Conservation (phyloP, 2,113 vertebrate species). For the Forbesichthys papilliferus region DNA sequence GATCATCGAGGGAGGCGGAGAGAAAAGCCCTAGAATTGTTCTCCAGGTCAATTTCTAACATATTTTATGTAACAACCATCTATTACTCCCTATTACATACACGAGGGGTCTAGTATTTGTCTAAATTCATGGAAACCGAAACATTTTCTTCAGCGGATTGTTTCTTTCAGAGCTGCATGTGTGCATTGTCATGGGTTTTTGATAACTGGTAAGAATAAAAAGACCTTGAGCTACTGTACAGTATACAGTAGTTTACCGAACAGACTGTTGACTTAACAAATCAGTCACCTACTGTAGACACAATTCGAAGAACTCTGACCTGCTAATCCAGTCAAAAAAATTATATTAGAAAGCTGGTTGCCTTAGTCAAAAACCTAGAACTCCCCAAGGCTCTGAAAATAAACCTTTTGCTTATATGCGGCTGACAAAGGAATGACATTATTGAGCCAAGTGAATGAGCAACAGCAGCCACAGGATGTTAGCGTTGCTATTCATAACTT, state of each 20-base stretch:
- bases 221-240: neutral
- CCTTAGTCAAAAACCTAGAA: constrained; percentile 32
- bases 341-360: constrained; percentile 56
- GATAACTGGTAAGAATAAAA: neutral
- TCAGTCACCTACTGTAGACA: constrained; percentile 55
- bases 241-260: neutral
- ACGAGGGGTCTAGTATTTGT: constrained; percentile 48
- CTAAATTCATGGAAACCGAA: constrained; percentile 58
- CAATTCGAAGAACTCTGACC: constrained; percentile 47
- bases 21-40: constrained; percentile 46
- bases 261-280: constrained; percentile 36
- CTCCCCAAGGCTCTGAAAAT: constrained; percentile 64
- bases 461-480: constrained; percentile 74
- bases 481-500: constrained; percentile 71
- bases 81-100: constrained; percentile 28
- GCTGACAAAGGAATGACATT: constrained; percentile 68
- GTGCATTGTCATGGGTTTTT: neutral
- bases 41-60: constrained; percentile 34
- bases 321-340: constrained; percentile 62
- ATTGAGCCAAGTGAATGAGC: constrained; percentile 68
- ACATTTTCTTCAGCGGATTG: neutral
- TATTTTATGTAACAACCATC: constrained; percentile 53
- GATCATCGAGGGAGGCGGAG: constrained; percentile 45
- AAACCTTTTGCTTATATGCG: constrained; percentile 73
- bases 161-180: neutral